These are phyloP conservation scores for Bemisia tabaci DNA, from an alignment of 1,140 invertebrate genomes.

Conservation along the genomic window DNA sequence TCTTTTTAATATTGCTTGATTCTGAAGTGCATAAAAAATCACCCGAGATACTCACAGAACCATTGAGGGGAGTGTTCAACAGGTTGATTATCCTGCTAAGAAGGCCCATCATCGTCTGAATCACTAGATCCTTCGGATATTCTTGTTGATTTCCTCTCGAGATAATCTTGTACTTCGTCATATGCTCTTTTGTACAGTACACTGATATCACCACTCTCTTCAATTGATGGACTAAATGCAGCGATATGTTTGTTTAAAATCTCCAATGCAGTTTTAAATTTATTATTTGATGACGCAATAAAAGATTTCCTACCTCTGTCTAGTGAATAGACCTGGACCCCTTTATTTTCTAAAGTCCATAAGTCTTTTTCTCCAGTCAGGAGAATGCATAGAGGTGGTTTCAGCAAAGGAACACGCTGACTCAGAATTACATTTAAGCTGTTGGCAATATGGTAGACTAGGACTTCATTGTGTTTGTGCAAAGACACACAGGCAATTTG, in stretches of 20 bases:
- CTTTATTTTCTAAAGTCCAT: neutral
- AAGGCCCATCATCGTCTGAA: neutral
- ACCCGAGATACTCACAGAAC: no score
- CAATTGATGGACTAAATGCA: neutral
- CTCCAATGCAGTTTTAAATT: neutral
- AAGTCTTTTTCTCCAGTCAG: neutral
- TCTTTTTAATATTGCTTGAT: no score
- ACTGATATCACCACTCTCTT: neutral
- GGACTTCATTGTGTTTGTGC: neutral
- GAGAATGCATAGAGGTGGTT: neutral
- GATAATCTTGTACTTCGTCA: neutral
- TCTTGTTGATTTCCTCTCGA: neutral
- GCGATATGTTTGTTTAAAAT: neutral
- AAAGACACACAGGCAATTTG: neutral
- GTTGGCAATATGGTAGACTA: conserved; percentile 1
- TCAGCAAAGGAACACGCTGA: conserved; percentile 13
- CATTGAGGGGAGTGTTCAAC: no score
- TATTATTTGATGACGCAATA: neutral
- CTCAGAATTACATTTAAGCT: conserved; percentile 3
- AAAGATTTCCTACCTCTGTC: neutral
- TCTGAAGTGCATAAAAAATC: no score
- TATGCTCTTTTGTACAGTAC: neutral
- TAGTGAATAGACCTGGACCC: neutral
- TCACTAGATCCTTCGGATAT: neutral
- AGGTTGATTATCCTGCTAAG: no score